A percentile compares a stretch with the other conserved stretches of the same genome.
phyloP scores from a whole-genome alignment of 2,113 vertebrate genomes.

The Peromyscus californicus region DNA sequence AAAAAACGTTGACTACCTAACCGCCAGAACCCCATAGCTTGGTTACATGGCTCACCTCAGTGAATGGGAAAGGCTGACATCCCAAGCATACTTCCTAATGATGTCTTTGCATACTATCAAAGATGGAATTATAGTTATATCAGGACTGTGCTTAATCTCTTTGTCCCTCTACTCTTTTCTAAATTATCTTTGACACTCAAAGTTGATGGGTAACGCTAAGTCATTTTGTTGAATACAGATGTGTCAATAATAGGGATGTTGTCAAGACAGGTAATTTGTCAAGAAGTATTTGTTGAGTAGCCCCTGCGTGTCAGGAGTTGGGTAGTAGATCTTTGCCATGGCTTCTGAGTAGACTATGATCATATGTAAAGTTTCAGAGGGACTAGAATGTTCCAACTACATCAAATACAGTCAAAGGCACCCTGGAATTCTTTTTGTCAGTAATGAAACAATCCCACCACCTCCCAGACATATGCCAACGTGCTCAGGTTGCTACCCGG shows the following conservation, averaged over 20 bases:
- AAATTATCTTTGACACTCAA: background rate
- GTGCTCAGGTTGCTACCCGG: background rate
- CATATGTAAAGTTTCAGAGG: background rate
- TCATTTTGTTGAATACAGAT: background rate
- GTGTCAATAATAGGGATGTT: background rate
- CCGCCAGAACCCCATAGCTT: rapidly evolving
- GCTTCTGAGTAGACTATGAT: background rate
- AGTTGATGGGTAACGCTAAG: background rate
- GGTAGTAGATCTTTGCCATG: background rate
- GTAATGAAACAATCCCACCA: background rate
- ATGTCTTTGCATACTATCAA: background rate
- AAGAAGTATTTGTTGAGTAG: background rate
- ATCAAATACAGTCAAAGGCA: background rate
- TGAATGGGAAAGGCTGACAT: background rate
- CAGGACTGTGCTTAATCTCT: background rate
- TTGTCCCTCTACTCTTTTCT: background rate
- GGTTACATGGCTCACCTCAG: background rate
- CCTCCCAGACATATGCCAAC: rapidly evolving
- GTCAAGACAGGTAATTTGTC: background rate
- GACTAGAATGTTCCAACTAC: background rate
- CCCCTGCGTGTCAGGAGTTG: background rate
- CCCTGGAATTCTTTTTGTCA: background rate
- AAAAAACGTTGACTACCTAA: too few relatives aligned
- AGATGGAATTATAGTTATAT: background rate
- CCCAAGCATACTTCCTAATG: background rate